phyloP scores from a whole-genome alignment of 1,140 invertebrate species.

The Drosophila elegans region DNA sequence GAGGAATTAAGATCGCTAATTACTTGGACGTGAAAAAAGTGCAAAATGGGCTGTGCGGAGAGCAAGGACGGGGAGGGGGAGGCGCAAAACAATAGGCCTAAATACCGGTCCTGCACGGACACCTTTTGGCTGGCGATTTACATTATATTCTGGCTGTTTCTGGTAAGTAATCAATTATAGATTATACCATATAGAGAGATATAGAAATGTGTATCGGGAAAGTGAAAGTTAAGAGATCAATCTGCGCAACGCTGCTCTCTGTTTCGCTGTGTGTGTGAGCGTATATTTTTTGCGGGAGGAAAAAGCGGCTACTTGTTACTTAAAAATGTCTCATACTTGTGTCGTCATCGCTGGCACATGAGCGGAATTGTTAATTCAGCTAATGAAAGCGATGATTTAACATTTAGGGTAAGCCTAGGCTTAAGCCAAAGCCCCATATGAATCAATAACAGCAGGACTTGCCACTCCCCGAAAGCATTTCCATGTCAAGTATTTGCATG shows the following conservation, averaged over 20 bases:
- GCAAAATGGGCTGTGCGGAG: conserved; percentile 79
- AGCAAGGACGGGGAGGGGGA: conserved; percentile 76
- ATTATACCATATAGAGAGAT: neutral
- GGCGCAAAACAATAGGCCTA: conserved; percentile 66
- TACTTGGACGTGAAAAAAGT: conserved; percentile 19
- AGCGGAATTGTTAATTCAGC: conserved; percentile 59
- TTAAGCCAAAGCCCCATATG: neutral
- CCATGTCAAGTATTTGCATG: conserved; percentile 32
- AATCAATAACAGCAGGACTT: conserved; percentile 29
- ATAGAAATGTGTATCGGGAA: conserved; percentile 15
- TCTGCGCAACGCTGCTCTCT: conserved; percentile 37
- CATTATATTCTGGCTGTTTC: conserved; percentile 93
- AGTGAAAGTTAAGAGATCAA: conserved; percentile 66
- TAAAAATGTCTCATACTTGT: conserved; percentile 27
- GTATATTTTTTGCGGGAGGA: conserved; percentile 22
- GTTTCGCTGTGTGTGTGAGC: conserved; percentile 31
- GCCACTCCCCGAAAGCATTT: conserved; percentile 25
- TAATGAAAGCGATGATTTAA: conserved; percentile 54
- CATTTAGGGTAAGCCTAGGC: conserved; percentile 12
- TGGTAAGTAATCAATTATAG: conserved; percentile 88
- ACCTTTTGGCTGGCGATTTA: conserved; percentile 93
- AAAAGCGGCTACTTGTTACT: conserved; percentile 25
- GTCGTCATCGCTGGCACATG: conserved; percentile 58
- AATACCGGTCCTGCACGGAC: conserved; percentile 91
- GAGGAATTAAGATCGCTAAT: conserved; percentile 10